Base-by-base conservation (phyloP, 2,113 vertebrate genomes). In the Cathartes aura region DNA sequence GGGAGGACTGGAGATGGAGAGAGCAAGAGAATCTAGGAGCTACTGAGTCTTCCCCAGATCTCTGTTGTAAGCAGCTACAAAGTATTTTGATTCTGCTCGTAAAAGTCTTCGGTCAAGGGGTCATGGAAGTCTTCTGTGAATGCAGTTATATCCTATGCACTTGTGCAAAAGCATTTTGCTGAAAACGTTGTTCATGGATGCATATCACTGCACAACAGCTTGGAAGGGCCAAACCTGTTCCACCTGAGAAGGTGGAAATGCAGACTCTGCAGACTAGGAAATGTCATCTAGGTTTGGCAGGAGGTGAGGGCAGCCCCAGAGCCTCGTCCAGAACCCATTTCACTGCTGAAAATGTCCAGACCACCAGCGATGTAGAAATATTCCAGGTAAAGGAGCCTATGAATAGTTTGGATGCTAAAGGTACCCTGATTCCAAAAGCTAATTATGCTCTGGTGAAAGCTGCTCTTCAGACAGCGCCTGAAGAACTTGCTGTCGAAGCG, bases 41-140 rank as follows among this genome's bases (percentile, higher is more conserved):
- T 96, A 8, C 91, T 98, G 79, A 98, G 48, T 78, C 95, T 95
- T 82, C 94, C 81, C 50, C 88, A 96, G 55, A 95, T 81, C 91
- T 89, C 60, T 94, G n/a, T 56, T 86, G 34, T 34, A 71, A 88
- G 79, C 96, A 85, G 78, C 90, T 68, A 38, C 80, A 14, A 59
- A 96, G 47, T 84, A 59, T 86, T 92, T 82, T 52, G 66, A 47
- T 72, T 92, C 68, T 96, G 74, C 40, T 82, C 9, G 5, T 81
- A 14, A 82, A 94, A 83, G 24, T 66, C 66, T 95, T 92, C 45
- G 23, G 8, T 48, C 32, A 72, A 34, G 21, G 59, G 55, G 29
- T 59, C 8, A 22, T 36, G 24, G 58, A 62, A 78, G 43, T 53
- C 47, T 59, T 5, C 84, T 73, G 56, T 82, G 82, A 87, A 67